phyloP scores from a whole-genome alignment of 1,140 invertebrate species.

The Metaphire vulgaris region DNA sequence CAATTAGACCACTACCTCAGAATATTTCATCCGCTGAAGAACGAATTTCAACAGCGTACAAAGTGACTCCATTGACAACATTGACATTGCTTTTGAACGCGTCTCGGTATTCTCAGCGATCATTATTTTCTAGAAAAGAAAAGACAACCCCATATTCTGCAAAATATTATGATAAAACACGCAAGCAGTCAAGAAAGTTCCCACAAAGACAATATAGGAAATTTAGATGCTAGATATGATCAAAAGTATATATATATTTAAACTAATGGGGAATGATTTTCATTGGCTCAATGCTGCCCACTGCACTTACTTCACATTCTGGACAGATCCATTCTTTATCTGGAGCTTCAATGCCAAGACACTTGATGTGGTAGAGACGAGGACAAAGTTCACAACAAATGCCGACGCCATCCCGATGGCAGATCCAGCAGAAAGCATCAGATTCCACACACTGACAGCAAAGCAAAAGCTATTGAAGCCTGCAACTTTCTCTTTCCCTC shows the following conservation, averaged over 20 bases:
- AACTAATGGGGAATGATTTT: no score
- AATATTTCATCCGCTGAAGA: constrained; percentile 65
- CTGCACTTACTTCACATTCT: constrained; percentile 63
- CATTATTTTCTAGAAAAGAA: constrained; percentile 56
- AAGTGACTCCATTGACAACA: constrained; percentile 65
- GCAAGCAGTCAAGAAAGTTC: no score
- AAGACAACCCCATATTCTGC: no score
- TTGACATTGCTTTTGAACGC: constrained; percentile 64
- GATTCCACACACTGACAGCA: constrained; percentile 46
- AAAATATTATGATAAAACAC: no score
- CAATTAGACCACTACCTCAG: constrained; percentile 63
- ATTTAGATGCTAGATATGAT: no score
- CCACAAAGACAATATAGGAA: no score
- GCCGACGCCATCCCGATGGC: constrained; percentile 61
- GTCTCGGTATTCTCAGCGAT: constrained; percentile 70
- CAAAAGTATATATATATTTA: no score
- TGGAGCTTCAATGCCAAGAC: constrained; percentile 57
- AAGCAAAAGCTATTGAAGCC: neutral
- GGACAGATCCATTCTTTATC: constrained; percentile 72
- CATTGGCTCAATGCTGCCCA: no score
- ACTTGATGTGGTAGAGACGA: constrained; percentile 74
- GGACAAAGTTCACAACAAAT: constrained; percentile 71
- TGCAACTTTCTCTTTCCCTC: neutral
- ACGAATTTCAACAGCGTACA: constrained; percentile 68
- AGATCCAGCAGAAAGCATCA: constrained; percentile 84